A percentile compares a stretch with the other conserved stretches of the same genome.
These are phyloP conservation scores for Masticophis lateralis DNA, from an alignment of 2,797 vertebrate species.

Conservation along the genomic window DNA sequence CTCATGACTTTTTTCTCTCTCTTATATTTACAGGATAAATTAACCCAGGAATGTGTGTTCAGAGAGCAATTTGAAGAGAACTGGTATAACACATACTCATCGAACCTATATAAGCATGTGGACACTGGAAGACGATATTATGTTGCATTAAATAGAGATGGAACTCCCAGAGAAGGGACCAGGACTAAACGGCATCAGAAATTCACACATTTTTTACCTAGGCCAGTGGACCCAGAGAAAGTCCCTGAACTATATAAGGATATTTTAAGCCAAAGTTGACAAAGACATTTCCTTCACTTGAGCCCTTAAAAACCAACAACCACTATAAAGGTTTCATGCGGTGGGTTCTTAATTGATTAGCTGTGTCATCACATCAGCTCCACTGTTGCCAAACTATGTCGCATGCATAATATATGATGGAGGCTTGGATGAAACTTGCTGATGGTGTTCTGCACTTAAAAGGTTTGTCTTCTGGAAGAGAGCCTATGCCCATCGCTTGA, in stretches of 20 bases:
- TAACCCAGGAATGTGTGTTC: slow-evolving; percentile 94
- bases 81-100: slow-evolving; percentile 99
- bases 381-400: slow-evolving; percentile 85
- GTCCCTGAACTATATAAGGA: slow-evolving; percentile 97
- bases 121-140: slow-evolving; percentile 92
- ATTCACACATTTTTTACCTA: slow-evolving; percentile 97
- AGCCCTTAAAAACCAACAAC: slow-evolving; percentile 82
- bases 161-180: slow-evolving; percentile 88
- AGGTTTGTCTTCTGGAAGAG: slow-evolving; percentile 75
- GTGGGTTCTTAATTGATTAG: slow-evolving; percentile 82
- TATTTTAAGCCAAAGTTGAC: slow-evolving; percentile 96
- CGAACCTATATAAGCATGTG: slow-evolving; percentile 93
- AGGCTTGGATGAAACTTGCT: slow-evolving; percentile 79
- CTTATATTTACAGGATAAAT: slow-evolving; percentile 82
- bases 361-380: slow-evolving; percentile 81
- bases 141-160: slow-evolving; percentile 96
- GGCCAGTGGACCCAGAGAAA: slow-evolving; percentile 95
- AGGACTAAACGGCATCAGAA: slow-evolving; percentile 96
- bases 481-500: slow-evolving; percentile 74
- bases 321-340: slow-evolving; percentile 81
- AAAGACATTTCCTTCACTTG: slow-evolving; percentile 81
- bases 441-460: slow-evolving; percentile 78
- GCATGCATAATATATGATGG: slow-evolving; percentile 82
- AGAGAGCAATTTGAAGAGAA: slow-evolving; percentile 98
- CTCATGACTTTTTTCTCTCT: slow-evolving; percentile 48